Conservation (phyloP, 2,888 invertebrate species). For the Cyaniris semiargus region DNA sequence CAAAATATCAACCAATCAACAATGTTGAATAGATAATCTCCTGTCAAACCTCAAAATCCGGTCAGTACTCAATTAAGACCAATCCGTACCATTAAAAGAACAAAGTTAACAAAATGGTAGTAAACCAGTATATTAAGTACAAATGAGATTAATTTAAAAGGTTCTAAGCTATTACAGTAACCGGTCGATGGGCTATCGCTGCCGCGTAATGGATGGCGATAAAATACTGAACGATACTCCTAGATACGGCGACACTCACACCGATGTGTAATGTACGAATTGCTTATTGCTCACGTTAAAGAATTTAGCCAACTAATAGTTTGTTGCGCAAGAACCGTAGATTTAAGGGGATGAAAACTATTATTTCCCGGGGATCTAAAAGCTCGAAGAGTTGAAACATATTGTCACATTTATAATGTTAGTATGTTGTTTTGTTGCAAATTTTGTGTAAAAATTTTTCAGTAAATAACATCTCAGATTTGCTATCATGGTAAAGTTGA, state of each 20-base stretch:
- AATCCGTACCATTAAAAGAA: background rate
- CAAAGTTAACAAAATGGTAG: background rate
- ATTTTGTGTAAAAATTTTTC: too few relatives aligned
- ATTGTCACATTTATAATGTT: too few relatives aligned
- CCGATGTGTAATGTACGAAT: constrained; percentile 40
- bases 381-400: too few relatives aligned
- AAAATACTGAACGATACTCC: constrained; percentile 53
- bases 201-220: constrained; percentile 54
- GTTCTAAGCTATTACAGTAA: constrained; percentile 40
- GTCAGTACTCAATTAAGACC: background rate
- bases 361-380: too few relatives aligned
- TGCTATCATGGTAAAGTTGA: too few relatives aligned
- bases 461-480: too few relatives aligned
- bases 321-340: too few relatives aligned
- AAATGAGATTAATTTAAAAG: constrained; percentile 32
- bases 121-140: constrained; percentile 20
- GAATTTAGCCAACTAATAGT: too few relatives aligned
- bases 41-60: background rate
- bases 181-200: constrained; percentile 46
- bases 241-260: constrained; percentile 44
- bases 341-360: too few relatives aligned
- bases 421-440: too few relatives aligned
- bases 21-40: background rate
- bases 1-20: background rate
- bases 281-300: too few relatives aligned